A percentile compares a stretch with the other conserved stretches of the same genome.
Evolutionary conservation across 2,113 vertebrate species (phyloP).

Genomic region (Oncorhynchus kisutch): DNA sequence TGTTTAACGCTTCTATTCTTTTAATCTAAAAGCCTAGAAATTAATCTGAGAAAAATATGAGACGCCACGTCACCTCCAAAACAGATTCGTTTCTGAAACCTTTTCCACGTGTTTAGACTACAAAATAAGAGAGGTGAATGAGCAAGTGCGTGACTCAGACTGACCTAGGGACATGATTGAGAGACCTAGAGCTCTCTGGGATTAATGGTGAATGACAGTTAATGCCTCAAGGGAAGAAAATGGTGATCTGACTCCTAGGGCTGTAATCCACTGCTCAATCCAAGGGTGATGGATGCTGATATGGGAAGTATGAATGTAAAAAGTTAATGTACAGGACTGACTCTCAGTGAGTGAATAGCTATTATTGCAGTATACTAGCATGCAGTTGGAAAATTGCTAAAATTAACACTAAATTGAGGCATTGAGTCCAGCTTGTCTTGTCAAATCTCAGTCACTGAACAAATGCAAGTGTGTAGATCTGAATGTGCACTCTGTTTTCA

Average conservation of each 20-base stretch:
- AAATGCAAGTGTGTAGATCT: too few species aligned
- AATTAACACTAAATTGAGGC: background rate
- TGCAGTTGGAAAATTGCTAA: background rate
- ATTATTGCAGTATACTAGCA: background rate
- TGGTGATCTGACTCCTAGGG: too few species aligned
- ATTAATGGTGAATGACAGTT: too few species aligned
- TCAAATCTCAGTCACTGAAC: background rate
- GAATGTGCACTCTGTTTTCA: too few species aligned
- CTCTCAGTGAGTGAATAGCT: background rate
- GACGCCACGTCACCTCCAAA: background rate
- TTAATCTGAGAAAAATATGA: background rate
- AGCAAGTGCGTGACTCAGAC: too few species aligned
- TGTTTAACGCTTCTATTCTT: constrained; percentile 2
- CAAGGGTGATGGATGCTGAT: too few species aligned
- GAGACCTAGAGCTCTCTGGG: too few species aligned
- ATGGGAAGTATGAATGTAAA: background rate
- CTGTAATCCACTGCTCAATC: too few species aligned
- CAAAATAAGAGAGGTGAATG: background rate
- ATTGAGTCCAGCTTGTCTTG: background rate
- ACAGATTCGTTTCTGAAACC: background rate
- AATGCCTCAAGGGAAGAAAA: too few species aligned
- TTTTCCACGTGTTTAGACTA: background rate
- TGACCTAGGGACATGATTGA: too few species aligned
- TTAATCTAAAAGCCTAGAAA: background rate
- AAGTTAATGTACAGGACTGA: background rate